Evolutionary conservation across 2,113 vertebrate genomes (phyloP).

Genomic region (Gasterosteus nipponicus): DNA sequence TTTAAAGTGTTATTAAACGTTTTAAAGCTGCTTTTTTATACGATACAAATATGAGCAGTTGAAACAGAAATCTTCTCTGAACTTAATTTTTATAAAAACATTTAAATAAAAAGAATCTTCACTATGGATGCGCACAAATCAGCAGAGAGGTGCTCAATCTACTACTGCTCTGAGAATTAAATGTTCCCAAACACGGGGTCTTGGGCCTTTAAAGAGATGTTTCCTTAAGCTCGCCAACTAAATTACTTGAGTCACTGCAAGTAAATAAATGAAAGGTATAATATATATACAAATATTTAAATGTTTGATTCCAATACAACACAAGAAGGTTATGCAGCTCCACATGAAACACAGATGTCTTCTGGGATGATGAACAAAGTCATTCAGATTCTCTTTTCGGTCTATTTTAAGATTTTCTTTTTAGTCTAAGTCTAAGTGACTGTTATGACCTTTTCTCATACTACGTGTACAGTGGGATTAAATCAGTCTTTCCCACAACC

Average conservation of each 20-base stretch:
- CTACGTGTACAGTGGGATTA: constrained; percentile 12
- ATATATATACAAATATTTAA: neutral
- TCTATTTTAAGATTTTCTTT: constrained; percentile 12
- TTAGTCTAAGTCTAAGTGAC: constrained; percentile 8
- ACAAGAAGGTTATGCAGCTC: neutral
- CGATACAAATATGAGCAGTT: constrained; percentile 14
- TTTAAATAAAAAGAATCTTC: neutral
- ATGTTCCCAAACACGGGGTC: neutral
- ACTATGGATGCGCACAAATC: constrained; percentile 21
- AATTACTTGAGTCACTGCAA: constrained; percentile 15
- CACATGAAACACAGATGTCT: neutral
- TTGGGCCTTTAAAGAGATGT: neutral
- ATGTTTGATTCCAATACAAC: constrained; percentile 3
- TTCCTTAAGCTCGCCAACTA: neutral
- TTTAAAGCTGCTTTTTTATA: constrained; percentile 9
- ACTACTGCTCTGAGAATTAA: neutral
- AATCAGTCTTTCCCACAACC: constrained; percentile 19
- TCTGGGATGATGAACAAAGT: neutral
- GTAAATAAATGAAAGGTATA: neutral
- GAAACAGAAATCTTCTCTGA: constrained; percentile 7
- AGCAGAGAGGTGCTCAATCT: neutral
- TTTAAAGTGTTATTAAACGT: neutral
- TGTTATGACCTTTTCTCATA: constrained; percentile 32
- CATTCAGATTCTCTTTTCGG: neutral
- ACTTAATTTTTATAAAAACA: neutral